Percentiles rank a stretch among this genome's conserved stretches.
phyloP scores from a whole-genome alignment of 2,888 invertebrate genomes.

The Escarpia spicata region DNA sequence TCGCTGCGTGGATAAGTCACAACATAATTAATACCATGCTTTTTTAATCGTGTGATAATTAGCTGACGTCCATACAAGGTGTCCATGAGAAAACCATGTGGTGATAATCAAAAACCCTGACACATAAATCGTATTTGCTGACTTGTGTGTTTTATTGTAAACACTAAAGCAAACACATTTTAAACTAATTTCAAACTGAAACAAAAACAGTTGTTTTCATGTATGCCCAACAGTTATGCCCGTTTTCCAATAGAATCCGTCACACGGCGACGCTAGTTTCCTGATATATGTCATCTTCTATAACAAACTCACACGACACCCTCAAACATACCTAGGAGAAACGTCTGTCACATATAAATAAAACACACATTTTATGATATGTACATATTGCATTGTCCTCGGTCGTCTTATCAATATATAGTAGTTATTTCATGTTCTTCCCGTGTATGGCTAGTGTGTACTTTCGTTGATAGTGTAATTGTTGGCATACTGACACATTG shows the following conservation, averaged over 20 bases:
- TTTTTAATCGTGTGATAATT: not conserved
- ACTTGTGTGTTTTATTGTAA: not conserved
- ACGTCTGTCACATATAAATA: conserved; percentile 16
- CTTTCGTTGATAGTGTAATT: not conserved
- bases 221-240: not conserved
- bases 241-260: not conserved
- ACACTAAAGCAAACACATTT: not conserved
- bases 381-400: not conserved
- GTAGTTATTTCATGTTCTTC: not conserved
- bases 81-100: not conserved
- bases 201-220: not conserved
- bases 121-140: not conserved
- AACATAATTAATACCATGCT: not conserved
- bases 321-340: not conserved
- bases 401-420: not conserved
- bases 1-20: not conserved
- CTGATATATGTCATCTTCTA: not conserved
- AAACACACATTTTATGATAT: not conserved
- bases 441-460: not conserved
- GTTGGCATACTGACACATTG: not conserved
- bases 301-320: not conserved
- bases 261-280: not conserved
- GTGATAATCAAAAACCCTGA: not conserved
- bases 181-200: not conserved
- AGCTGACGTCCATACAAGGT: not conserved